Conservation (phyloP, 1,140 invertebrate species). For the Mya arenaria region DNA sequence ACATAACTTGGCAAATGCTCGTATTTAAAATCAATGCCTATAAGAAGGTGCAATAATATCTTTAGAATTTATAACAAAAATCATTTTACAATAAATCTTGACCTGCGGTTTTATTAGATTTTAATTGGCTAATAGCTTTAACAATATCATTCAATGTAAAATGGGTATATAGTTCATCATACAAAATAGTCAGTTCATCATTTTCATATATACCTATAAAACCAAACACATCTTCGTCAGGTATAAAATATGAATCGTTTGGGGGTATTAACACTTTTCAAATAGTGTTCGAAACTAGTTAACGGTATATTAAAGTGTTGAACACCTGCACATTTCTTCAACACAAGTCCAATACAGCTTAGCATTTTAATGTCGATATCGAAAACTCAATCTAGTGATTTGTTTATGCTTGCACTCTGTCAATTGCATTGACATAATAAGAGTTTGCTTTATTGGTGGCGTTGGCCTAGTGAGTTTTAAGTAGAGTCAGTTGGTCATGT, state of each 20-base stretch:
- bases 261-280: not conserved
- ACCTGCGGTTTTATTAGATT: not conserved
- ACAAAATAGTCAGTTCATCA: not conserved
- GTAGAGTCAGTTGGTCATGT: too few relatives aligned
- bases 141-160: not conserved
- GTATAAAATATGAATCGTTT: not conserved
- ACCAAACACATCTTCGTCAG: not conserved
- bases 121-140: not conserved
- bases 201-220: not conserved
- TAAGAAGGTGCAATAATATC: too few relatives aligned
- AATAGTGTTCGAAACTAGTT: not conserved
- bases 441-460: too few relatives aligned
- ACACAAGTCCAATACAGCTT: not conserved
- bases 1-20: too few relatives aligned
- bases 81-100: slow-evolving; percentile 2
- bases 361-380: too few relatives aligned
- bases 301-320: not conserved
- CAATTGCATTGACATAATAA: too few relatives aligned
- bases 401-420: too few relatives aligned
- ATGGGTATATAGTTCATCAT: not conserved
- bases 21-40: too few relatives aligned
- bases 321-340: not conserved
- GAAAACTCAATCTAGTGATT: too few relatives aligned
- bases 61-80: too few relatives aligned
- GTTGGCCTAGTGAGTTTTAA: too few relatives aligned